Percentiles rank a stretch among this genome's conserved stretches.
Evolutionary conservation across 2,797 vertebrate genomes (phyloP).

Genomic region (Gastrophryne carolinensis): DNA sequence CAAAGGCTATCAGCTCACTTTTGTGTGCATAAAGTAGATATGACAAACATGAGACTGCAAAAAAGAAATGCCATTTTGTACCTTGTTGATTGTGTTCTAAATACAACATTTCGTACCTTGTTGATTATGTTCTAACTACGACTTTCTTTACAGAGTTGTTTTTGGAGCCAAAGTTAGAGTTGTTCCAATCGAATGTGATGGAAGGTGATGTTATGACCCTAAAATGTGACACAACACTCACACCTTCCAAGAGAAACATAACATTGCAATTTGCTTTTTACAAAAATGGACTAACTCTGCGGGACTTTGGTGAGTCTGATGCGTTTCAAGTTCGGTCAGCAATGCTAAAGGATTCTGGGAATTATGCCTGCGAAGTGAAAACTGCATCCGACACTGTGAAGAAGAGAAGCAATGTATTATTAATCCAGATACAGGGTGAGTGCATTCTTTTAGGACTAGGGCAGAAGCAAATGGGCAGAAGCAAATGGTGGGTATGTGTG

Average conservation of each 20-base stretch:
- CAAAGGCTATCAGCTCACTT: no score
- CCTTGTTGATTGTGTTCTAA: no score
- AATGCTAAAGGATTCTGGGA: background rate
- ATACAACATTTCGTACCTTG: no score
- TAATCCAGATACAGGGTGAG: background rate
- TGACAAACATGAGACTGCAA: no score
- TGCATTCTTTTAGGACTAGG: no score
- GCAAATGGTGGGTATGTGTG: no score
- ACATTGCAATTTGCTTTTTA: constrained; percentile 2
- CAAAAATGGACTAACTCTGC: background rate
- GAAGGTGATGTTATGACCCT: background rate
- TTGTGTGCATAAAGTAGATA: no score
- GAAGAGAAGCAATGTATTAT: background rate
- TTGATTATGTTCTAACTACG: no score
- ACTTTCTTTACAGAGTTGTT: constrained; percentile 19
- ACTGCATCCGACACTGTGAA: background rate
- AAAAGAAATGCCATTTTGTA: no score
- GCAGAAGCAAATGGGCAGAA: no score
- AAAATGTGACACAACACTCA: background rate
- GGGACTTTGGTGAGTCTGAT: background rate
- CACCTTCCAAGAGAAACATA: background rate
- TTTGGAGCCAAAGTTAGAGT: background rate
- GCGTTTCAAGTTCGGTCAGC: background rate
- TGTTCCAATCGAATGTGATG: background rate
- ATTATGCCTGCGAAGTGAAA: background rate